These are phyloP conservation scores for Choristoneura fumiferana DNA, from an alignment of 1,140 invertebrate genomes.

Conservation along the genomic window DNA sequence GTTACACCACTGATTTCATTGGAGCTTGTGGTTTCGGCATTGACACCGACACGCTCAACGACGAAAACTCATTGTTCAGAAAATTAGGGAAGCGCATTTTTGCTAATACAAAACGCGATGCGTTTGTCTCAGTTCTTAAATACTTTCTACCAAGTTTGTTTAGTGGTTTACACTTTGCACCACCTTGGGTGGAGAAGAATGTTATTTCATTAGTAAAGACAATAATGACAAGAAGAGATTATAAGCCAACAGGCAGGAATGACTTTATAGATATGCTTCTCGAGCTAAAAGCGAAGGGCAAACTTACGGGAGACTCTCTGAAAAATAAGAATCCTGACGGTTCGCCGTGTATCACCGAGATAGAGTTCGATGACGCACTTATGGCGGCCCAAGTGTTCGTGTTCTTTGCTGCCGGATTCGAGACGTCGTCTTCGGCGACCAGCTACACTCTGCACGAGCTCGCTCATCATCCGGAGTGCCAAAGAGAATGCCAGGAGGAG, in stretches of 20 bases:
- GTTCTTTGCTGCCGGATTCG: conserved; percentile 78
- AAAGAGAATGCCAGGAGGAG: background rate
- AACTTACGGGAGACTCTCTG: conserved; percentile 37
- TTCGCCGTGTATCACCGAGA: background rate
- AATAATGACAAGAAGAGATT: conserved; percentile 26
- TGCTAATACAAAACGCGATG: background rate
- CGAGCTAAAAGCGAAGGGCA: conserved; percentile 53
- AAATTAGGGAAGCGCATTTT: conserved; percentile 7
- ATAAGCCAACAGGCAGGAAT: conserved; percentile 39
- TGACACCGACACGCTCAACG: conserved; percentile 27
- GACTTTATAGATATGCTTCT: conserved; percentile 76
- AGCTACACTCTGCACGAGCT: conserved; percentile 80
- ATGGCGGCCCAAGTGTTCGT: conserved; percentile 68
- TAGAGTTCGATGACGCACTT: conserved; percentile 14
- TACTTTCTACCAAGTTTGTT: background rate
- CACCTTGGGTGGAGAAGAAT: background rate
- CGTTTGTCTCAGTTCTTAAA: background rate
- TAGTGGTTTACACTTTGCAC: background rate
- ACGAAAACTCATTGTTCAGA: conserved; percentile 22
- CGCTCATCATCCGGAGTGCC: conserved; percentile 42
- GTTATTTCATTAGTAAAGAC: conserved; percentile 13
- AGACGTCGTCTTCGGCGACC: too few relatives aligned
- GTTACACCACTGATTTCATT: conserved; percentile 56
- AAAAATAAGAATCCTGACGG: conserved; percentile 58
- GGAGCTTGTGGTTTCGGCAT: conserved; percentile 41